phyloP scores from a whole-genome alignment of 1,140 invertebrate genomes.

The Achatina immaculata region DNA sequence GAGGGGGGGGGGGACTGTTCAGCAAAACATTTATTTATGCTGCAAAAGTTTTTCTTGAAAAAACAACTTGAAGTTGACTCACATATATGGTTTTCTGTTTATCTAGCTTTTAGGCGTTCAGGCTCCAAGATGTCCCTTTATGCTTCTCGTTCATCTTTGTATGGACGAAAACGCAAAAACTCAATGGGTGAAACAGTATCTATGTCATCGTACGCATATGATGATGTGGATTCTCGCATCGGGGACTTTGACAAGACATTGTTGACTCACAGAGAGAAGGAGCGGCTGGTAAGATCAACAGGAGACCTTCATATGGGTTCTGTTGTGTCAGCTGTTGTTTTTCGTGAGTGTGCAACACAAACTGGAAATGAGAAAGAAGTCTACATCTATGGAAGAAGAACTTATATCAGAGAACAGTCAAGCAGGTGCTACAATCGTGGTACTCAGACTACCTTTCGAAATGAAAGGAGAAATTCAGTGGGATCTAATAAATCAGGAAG shows the following conservation, averaged over 20 bases:
- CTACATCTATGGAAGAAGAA: slow-evolving; percentile 24
- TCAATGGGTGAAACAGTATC: slow-evolving; percentile 57
- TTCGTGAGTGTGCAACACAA: slow-evolving; percentile 60
- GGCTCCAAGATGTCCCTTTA: slow-evolving; percentile 61
- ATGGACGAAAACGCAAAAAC: slow-evolving; percentile 54
- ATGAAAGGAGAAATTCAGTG: slow-evolving; percentile 19
- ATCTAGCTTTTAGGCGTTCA: slow-evolving; percentile 55
- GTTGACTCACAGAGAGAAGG: slow-evolving; percentile 47
- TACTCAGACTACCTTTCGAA: background rate
- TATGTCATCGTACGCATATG: slow-evolving; percentile 50
- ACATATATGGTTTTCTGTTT: too few species aligned
- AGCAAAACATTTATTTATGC: too few species aligned
- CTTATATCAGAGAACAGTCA: background rate
- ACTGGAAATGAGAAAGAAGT: slow-evolving; percentile 45
- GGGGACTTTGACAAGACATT: slow-evolving; percentile 47
- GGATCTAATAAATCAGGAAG: slow-evolving; percentile 22
- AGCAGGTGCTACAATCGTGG: slow-evolving; percentile 23
- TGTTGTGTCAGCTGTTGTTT: slow-evolving; percentile 53
- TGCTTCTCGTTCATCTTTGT: slow-evolving; percentile 63
- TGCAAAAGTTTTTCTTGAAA: too few species aligned
- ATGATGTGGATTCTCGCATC: slow-evolving; percentile 58
- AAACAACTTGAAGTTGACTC: too few species aligned
- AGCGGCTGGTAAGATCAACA: slow-evolving; percentile 54
- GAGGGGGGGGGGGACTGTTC: too few species aligned
- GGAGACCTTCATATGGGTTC: slow-evolving; percentile 52